Evolutionary conservation across 64 coral and sea anemone genomes (phyloP).

Genomic region (Catalaphyllia jardinei): DNA sequence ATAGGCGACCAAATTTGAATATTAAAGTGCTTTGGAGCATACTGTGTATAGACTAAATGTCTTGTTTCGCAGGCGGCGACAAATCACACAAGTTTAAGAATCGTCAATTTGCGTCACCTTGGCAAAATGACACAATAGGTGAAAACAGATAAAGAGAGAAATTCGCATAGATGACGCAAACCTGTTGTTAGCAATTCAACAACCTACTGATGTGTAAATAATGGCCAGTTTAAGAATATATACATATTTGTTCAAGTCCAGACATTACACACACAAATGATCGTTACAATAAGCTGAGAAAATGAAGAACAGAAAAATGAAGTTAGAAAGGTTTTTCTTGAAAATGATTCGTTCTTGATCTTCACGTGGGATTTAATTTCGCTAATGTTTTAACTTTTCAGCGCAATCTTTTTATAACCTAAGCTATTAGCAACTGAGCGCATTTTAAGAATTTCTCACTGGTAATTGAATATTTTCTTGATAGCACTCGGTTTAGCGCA

Average conservation of each 20-base stretch:
- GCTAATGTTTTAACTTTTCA: background rate
- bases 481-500: background rate
- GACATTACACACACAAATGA: background rate
- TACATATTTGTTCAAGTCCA: background rate
- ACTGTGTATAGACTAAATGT: background rate
- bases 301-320: background rate
- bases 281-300: background rate
- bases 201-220: background rate
- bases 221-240: background rate
- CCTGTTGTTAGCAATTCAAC: background rate
- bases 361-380: background rate
- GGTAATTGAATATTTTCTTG: background rate
- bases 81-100: background rate
- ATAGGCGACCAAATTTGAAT: constrained; percentile 30
- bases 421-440: background rate
- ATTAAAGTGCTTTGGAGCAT: constrained; percentile 21
- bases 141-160: background rate
- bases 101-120: background rate
- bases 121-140: background rate
- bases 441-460: background rate
- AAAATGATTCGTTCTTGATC: background rate
- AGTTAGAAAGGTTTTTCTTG: background rate
- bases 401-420: too few relatives aligned
- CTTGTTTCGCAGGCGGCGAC: background rate
- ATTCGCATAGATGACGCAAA: background rate